Percentiles rank a stretch among this genome's conserved stretches.
These are phyloP conservation scores for Thalassarche chlororhynchos DNA, from an alignment of 2,113 vertebrate species.

Conservation along the genomic window DNA sequence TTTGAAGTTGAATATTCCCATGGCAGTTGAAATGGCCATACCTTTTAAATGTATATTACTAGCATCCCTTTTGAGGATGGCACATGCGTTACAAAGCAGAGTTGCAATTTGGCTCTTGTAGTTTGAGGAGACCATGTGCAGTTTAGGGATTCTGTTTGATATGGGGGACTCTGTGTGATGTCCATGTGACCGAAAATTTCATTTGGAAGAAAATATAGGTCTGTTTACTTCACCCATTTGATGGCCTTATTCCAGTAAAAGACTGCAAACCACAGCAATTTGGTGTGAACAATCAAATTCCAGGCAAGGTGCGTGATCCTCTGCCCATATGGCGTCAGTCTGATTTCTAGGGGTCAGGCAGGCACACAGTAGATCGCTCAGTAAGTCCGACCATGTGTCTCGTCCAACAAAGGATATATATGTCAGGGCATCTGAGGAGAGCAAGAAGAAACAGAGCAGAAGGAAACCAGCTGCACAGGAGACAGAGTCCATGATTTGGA, in stretches of 20 bases:
- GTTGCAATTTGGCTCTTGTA: not conserved
- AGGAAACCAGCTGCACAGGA: not conserved
- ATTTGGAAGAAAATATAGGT: not conserved
- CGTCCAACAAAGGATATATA: not conserved
- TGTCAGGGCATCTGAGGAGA: not conserved
- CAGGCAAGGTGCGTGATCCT: not conserved
- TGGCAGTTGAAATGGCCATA: not conserved
- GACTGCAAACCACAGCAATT: not conserved
- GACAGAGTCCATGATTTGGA: not conserved
- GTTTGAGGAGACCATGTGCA: not conserved
- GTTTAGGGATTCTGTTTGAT: not conserved
- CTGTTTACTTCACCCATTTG: not conserved
- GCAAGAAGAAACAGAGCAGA: slow-evolving; percentile 1
- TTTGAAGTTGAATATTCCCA: not conserved
- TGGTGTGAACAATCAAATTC: not conserved
- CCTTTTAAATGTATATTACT: not conserved
- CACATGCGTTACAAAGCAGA: not conserved
- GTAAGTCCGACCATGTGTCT: not conserved
- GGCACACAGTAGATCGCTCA: not conserved
- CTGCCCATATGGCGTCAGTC: not conserved
- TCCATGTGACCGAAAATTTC: not conserved
- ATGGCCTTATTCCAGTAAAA: not conserved
- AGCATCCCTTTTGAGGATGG: not conserved
- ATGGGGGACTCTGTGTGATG: not conserved
- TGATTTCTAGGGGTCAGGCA: not conserved